Evolutionary conservation across 2,797 vertebrate species (phyloP), one percentile per base, ranked within the genome.

Genomic region (Acrocephalus scirpaceus): DNA sequence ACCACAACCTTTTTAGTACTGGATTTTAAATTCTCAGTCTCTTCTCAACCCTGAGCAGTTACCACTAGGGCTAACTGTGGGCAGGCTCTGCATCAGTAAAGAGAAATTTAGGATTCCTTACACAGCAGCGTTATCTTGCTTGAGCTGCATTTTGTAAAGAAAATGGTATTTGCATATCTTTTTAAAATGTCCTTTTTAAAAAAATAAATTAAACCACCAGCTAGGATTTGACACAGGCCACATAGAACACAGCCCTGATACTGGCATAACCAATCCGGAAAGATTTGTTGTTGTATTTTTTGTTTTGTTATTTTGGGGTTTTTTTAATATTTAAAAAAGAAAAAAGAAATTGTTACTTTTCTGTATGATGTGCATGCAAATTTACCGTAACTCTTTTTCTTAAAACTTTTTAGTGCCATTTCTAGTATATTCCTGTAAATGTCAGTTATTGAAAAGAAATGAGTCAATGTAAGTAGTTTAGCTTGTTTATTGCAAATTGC

Each of bases 341-440:
- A 96, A 25, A 40, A 56, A 25, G 14, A 42, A 78, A 77, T 60
- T 97, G 97, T 98, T 98, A 97, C 97, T 98, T 99, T 99, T 98
- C 98, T 99, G 98, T 99, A 98, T 98, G 98, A 98, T 96, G 98
- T 99, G 99, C 99, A 99, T 99, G 99, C 99, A 98, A 98, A 98
- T 98, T 98, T 98, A 98, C 98, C 97, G 98, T 99, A 98, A 98
- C 96, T 97, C 98, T 98, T 98, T 98, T 98, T 98, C 98, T 98
- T 97, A 97, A 98, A 98, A 97, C 98, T 98, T 98, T 98, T 98
- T 98, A 98, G 98, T 99, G 98, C 98, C 98, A 98, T 99, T 99
- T 98, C 98, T 99, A 99, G 98, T 98, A 98, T 98, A 98, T 98
- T 98, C 98, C 98, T 99, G 99, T 98, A 98, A 98, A 98, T 98